Evolutionary conservation across 2,113 vertebrate species (phyloP).

Genomic region (Microcebus griseorufus): DNA sequence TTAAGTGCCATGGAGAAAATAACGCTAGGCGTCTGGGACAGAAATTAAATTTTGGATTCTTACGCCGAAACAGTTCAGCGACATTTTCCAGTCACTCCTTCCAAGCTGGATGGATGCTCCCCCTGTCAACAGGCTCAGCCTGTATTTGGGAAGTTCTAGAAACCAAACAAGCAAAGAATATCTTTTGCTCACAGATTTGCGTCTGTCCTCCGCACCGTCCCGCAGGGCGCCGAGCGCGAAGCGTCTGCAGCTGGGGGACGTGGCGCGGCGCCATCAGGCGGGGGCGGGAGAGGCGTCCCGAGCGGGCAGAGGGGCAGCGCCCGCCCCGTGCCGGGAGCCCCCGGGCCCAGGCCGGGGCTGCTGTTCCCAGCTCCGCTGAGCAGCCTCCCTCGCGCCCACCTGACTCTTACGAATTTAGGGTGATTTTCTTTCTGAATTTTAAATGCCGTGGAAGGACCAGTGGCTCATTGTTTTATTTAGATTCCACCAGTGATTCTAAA

Average conservation of each 20-base stretch:
- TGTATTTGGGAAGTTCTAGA: constrained; percentile 40
- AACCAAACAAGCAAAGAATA: neutral
- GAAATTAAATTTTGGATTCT: neutral
- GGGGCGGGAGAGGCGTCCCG: too few species aligned
- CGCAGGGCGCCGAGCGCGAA: neutral
- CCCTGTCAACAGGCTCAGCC: neutral
- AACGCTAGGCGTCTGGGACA: neutral
- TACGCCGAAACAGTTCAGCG: neutral
- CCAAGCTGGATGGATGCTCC: neutral
- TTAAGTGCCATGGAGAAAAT: neutral
- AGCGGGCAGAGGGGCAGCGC: too few species aligned
- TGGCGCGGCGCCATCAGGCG: too few species aligned
- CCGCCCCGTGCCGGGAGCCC: too few species aligned
- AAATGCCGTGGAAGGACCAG: neutral
- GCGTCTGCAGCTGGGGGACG: neutral
- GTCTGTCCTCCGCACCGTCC: neutral
- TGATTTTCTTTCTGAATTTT: neutral
- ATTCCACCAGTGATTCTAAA: neutral
- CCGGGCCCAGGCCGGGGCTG: neutral
- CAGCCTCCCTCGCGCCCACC: neutral
- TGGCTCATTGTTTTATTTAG: neutral
- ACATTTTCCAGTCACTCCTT: neutral
- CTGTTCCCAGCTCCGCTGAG: neutral
- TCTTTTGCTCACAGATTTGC: neutral
- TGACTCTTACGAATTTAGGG: neutral